These are phyloP conservation scores for Barypeithes pellucidus DNA, from an alignment of 2,888 invertebrate genomes.

Conservation along the genomic window DNA sequence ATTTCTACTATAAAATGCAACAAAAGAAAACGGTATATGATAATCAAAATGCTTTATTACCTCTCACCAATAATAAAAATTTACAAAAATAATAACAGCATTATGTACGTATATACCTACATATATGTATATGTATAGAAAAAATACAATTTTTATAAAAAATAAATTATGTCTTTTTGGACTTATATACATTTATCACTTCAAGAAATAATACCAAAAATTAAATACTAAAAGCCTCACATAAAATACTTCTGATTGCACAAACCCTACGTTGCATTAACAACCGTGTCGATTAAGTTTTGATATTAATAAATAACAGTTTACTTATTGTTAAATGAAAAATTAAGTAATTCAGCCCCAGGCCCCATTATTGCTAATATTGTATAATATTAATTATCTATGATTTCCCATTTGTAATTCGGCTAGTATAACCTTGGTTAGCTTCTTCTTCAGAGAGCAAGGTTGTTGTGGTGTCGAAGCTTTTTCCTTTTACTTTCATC, in stretches of 20 bases:
- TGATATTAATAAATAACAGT: constrained; percentile 10
- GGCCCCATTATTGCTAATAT: neutral
- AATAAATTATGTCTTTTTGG: constrained; percentile 12
- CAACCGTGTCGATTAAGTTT: constrained; percentile 9
- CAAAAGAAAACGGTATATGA: neutral
- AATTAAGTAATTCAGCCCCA: constrained; percentile 18
- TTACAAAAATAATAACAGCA: constrained; percentile 5
- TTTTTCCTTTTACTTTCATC: constrained; percentile 59
- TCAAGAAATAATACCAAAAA: constrained; percentile 12
- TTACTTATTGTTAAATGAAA: constrained; percentile 16
- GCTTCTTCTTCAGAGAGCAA: constrained; percentile 59
- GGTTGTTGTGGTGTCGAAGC: constrained; percentile 58
- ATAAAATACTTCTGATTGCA: constrained; percentile 38
- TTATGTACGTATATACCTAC: constrained; percentile 2
- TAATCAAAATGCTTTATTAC: constrained; percentile 24
- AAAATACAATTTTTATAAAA: constrained; percentile 15
- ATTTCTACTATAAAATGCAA: neutral
- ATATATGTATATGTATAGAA: no score
- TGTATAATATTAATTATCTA: constrained; percentile 29
- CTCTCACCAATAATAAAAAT: constrained; percentile 17
- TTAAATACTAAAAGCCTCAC: constrained; percentile 36
- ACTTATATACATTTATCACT: constrained; percentile 13
- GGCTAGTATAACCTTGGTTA: constrained; percentile 19
- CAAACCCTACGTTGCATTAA: constrained; percentile 28
- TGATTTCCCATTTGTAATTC: constrained; percentile 34